These are phyloP conservation scores for Danionella dracula DNA, from an alignment of 2,797 vertebrate genomes.

Conservation along the genomic window DNA sequence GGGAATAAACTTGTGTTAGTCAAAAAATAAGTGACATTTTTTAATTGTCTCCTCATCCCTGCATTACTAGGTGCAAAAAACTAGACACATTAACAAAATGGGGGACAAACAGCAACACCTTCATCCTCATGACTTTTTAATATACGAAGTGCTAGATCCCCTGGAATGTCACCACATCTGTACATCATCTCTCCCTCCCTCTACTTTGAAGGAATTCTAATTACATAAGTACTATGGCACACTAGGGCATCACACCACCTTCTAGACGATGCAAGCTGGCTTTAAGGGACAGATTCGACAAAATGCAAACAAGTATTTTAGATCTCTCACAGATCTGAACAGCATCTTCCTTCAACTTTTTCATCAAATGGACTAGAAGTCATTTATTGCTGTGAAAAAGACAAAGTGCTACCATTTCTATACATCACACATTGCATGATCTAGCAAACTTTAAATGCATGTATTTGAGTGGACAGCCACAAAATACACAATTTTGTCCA, in stretches of 20 bases:
- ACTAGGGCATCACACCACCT: conserved; percentile 16
- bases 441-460: conserved; percentile 3
- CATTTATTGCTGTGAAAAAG: conserved; percentile 41
- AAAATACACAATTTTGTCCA: not conserved
- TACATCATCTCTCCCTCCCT: conserved; percentile 4
- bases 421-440: conserved; percentile 33
- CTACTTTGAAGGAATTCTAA: conserved; percentile 26
- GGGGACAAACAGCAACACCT: not conserved
- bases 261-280: conserved; percentile 21
- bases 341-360: conserved; percentile 5
- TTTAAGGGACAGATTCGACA: conserved; percentile 16
- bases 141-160: conserved; percentile 1
- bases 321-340: not conserved
- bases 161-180: conserved; percentile 33
- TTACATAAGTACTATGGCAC: conserved; percentile 28
- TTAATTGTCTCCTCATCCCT: conserved; percentile 17
- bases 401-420: conserved; percentile 42
- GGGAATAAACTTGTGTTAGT: conserved; percentile 6
- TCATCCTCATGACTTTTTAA: not conserved
- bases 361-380: not conserved
- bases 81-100: conserved; percentile 5
- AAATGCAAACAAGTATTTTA: conserved; percentile 5
- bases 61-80: conserved; percentile 12
- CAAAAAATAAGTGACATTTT: not conserved
- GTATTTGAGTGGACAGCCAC: not conserved